Evolutionary conservation across 2,113 vertebrate genomes (phyloP).

Genomic region (Stictonetta naevosa): DNA sequence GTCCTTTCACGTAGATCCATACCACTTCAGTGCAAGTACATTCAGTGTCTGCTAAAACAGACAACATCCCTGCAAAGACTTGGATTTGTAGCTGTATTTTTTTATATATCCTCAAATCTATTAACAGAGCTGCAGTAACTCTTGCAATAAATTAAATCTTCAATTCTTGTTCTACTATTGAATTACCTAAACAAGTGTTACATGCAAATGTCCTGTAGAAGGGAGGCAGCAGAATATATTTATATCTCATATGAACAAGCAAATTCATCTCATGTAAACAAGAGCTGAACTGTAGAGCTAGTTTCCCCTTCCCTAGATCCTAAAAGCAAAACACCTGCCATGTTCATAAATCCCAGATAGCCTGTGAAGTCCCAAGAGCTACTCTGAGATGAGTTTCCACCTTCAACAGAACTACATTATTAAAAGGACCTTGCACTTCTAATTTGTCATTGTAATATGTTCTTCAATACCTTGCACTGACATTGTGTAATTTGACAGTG

Average conservation of each 20-base stretch:
- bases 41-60: neutral
- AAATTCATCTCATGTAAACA: neutral
- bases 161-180: neutral
- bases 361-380: constrained; percentile 19
- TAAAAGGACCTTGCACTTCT: constrained; percentile 48
- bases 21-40: neutral
- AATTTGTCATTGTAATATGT: constrained; percentile 62
- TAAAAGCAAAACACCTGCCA: neutral
- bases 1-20: neutral
- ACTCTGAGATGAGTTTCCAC: constrained; percentile 16
- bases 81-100: neutral
- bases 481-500: constrained; percentile 60
- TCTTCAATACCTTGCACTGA: constrained; percentile 62
- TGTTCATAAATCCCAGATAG: constrained; percentile 42
- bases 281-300: neutral
- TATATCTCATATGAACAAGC: neutral
- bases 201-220: neutral
- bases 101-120: neutral
- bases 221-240: neutral
- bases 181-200: neutral
- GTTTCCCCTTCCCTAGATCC: neutral
- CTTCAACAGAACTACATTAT: constrained; percentile 50
- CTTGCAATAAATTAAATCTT: neutral
- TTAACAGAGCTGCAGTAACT: neutral
- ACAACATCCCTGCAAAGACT: neutral